These are phyloP conservation scores for Apamea sordens DNA, from an alignment of 2,888 invertebrate genomes.

Conservation along the genomic window DNA sequence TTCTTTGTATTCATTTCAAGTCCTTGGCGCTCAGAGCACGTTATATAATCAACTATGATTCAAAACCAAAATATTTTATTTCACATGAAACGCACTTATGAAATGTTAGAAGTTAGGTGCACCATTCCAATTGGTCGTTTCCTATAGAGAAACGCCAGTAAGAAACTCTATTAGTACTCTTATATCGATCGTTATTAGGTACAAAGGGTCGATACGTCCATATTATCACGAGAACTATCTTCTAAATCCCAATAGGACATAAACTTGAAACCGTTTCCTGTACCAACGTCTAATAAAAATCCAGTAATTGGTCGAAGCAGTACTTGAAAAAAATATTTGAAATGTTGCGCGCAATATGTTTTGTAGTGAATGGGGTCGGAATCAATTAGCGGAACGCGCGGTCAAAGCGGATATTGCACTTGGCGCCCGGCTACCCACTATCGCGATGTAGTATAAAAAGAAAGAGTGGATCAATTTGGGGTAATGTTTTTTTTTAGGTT, in stretches of 20 bases:
- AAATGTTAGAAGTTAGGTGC: background rate
- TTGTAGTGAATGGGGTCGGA: slow-evolving; percentile 69
- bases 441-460: slow-evolving; percentile 43
- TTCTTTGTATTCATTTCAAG: background rate
- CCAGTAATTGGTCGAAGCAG: slow-evolving; percentile 22
- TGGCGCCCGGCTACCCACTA: slow-evolving; percentile 55
- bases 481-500: background rate
- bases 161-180: background rate
- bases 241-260: background rate
- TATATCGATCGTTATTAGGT: background rate
- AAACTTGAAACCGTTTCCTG: background rate
- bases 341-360: slow-evolving; percentile 56
- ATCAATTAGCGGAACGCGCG: slow-evolving; percentile 77
- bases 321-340: slow-evolving; percentile 48
- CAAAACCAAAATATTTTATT: background rate
- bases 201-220: background rate
- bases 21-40: background rate
- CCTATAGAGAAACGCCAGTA: background rate
- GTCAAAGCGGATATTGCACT: slow-evolving; percentile 75
- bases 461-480: slow-evolving; percentile 29
- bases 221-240: background rate
- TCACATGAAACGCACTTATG: background rate
- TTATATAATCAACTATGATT: background rate
- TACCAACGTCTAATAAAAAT: slow-evolving; percentile 16
- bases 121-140: background rate